phyloP scores from a whole-genome alignment of 2,113 vertebrate genomes.

The Copsychus sechellarum region DNA sequence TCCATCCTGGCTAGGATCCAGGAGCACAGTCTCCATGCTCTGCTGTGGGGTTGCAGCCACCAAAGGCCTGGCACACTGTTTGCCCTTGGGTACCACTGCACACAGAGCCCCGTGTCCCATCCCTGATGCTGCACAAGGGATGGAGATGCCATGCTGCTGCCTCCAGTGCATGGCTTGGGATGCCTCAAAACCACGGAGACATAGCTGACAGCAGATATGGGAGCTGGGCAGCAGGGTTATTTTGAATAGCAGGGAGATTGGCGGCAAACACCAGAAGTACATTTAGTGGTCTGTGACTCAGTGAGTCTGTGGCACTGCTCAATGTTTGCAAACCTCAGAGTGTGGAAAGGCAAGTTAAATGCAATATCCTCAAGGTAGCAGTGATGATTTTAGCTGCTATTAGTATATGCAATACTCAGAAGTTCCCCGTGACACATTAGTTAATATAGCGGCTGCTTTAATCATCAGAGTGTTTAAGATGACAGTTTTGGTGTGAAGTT shows the following conservation, averaged over 20 bases:
- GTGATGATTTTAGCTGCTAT: not conserved
- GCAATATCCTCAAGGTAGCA: not conserved
- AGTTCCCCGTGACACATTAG: not conserved
- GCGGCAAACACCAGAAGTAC: not conserved
- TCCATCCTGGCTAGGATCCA: not conserved
- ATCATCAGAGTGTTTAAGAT: not conserved
- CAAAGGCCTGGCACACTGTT: not conserved
- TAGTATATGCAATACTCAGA: not conserved
- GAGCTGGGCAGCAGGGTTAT: not conserved
- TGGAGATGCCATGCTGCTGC: not conserved
- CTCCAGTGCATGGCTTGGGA: not conserved
- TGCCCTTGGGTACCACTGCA: not conserved
- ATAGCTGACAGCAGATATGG: fast-evolving
- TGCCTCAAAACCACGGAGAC: not conserved
- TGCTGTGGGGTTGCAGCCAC: not conserved
- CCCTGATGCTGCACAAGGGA: fast-evolving
- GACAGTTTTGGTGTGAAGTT: not conserved
- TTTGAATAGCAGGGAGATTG: not conserved
- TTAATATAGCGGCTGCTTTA: not conserved
- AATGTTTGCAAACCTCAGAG: not conserved
- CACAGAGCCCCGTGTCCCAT: fast-evolving
- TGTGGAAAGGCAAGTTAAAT: not conserved
- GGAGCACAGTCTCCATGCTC: not conserved
- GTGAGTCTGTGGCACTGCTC: not conserved
- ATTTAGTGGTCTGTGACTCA: not conserved